Evolutionary conservation across 2,113 vertebrate species (phyloP).

Genomic region (Anolis sagrei): DNA sequence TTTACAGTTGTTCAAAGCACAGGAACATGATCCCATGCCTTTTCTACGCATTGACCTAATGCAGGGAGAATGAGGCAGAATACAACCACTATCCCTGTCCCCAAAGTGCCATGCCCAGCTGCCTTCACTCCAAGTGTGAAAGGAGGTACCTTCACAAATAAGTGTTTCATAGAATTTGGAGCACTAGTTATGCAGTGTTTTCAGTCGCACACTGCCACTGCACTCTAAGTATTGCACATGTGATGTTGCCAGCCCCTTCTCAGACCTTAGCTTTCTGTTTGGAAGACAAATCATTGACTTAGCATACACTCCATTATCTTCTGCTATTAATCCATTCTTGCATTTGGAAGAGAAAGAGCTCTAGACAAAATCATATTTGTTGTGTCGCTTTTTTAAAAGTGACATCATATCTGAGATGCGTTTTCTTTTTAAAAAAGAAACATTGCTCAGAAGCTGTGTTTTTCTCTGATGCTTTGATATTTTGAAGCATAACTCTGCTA

Average conservation of each 20-base stretch:
- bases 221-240: background rate
- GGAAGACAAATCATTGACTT: background rate
- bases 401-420: background rate
- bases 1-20: background rate
- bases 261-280: background rate
- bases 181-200: background rate
- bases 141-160: background rate
- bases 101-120: background rate
- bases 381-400: background rate
- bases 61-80: background rate
- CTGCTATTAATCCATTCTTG: background rate
- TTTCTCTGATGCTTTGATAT: background rate
- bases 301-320: background rate
- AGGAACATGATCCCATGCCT: background rate
- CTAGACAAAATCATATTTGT: background rate
- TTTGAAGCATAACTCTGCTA: background rate
- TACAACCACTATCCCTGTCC: background rate
- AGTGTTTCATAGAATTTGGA: background rate
- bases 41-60: background rate
- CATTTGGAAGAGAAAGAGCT: background rate
- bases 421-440: background rate
- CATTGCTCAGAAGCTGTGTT: background rate
- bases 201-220: background rate
- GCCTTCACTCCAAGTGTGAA: background rate
- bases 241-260: background rate